Percentiles rank a stretch among this genome's conserved stretches.
Evolutionary conservation across 2,888 invertebrate species (phyloP).

Genomic region (Watsonalla cultraria): DNA sequence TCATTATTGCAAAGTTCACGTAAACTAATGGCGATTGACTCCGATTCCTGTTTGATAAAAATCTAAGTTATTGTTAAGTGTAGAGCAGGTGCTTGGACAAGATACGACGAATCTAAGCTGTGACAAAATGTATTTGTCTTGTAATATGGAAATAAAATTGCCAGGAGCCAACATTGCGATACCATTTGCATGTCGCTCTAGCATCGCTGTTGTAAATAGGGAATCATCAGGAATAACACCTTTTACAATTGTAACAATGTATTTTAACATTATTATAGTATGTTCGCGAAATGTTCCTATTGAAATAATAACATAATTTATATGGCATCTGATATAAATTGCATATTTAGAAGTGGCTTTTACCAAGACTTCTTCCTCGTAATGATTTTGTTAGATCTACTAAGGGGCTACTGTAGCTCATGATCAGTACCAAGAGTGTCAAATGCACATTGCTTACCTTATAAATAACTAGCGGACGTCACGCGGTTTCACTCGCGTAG

Average conservation of each 20-base stretch:
- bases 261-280: background rate
- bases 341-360: no score
- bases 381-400: no score
- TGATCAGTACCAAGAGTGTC: no score
- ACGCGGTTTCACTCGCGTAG: no score
- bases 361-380: no score
- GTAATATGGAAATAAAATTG: background rate
- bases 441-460: no score
- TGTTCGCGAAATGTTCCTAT: background rate
- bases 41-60: background rate
- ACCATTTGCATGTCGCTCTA: background rate
- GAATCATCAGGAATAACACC: background rate
- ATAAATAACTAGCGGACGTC: no score
- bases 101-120: background rate
- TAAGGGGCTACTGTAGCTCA: no score
- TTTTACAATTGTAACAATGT: background rate
- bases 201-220: background rate
- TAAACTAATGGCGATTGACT: no score
- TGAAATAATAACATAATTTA: no score
- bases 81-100: background rate
- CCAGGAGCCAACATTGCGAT: background rate
- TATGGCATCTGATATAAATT: no score
- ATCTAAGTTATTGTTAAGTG: background rate
- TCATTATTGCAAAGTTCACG: no score
- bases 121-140: background rate